A percentile compares a stretch with the other conserved stretches of the same genome.
Evolutionary conservation across 2,113 vertebrate genomes (phyloP).

Genomic region (Lampris megalopsis): DNA sequence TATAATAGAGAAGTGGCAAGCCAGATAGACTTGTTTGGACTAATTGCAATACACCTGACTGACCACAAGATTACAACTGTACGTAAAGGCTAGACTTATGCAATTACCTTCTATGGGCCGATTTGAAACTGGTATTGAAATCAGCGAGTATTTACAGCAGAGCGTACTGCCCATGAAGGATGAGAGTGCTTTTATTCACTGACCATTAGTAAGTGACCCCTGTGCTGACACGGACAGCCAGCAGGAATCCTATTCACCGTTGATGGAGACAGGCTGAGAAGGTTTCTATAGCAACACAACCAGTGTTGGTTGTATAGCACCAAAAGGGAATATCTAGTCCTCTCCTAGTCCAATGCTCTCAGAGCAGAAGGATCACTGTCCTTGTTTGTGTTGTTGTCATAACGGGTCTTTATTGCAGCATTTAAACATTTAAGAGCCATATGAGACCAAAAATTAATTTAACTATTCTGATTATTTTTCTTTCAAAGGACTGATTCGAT

Average conservation of each 20-base stretch:
- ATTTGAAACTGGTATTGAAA: neutral
- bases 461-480: neutral
- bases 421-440: neutral
- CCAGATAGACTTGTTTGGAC: too few relatives aligned
- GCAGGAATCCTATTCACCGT: conserved; percentile 22
- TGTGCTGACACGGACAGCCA: conserved; percentile 31
- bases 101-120: neutral
- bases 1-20: too few relatives aligned
- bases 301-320: conserved; percentile 23
- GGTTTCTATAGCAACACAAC: conserved; percentile 59
- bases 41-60: too few relatives aligned
- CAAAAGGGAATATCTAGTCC: neutral
- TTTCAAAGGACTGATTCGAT: neutral
- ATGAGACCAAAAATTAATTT: neutral
- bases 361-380: too few relatives aligned
- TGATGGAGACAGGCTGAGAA: conserved; percentile 16
- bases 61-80: too few relatives aligned
- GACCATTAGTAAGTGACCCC: conserved; percentile 28
- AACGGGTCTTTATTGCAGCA: neutral
- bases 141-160: neutral
- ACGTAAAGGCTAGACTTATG: too few relatives aligned
- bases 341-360: conserved; percentile 4
- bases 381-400: too few relatives aligned
- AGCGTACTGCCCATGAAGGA: conserved; percentile 6
- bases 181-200: conserved; percentile 7